Base-by-base conservation (phyloP, 92 coral and sea anemone genomes). In the Epizoanthus ramosus region DNA sequence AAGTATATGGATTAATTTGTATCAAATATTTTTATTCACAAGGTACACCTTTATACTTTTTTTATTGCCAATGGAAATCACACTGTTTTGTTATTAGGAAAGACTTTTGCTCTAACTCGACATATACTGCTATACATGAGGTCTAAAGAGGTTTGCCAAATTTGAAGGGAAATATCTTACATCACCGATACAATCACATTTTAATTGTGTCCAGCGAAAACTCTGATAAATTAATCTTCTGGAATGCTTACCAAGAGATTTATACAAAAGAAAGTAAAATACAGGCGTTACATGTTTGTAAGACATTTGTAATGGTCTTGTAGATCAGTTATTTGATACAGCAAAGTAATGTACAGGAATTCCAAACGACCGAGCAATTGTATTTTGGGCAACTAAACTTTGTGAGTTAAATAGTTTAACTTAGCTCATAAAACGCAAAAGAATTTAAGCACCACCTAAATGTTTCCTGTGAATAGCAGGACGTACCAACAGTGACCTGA, bases 1-100 rank as follows among this genome's bases (percentile, higher is more conserved):
- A 64, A 28, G 33, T 19, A 23, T 64, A 19, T 24, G 43, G 2
- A 64, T 12, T 64, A 64, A 13, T 1, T 64, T 64, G 25, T 24
- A 19, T 64, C 70, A 24, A 64, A 64, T 35, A 63, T n/a, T n/a
- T n/a, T n/a, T n/a, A 63, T 63, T 63, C 60, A 63, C 68, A 63
- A 63, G 33, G 68, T 4, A 24, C 13, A 64, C 70, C 14, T 64
- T 64, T 64, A 5, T 64, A 64, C 7, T 64, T 64, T 64, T 64
- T 24, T 6, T 64, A 64, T 4, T 24, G 70, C 41, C 70, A 64
- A 19, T 64, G 14, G 70, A 24, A 64, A 64, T 64, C 41, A 64
- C 9, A 64, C 10, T 64, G 1, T 43, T 22, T 43, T 64, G 35
- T 64, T 64, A 0, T 64, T 64, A 28, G 21, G 35, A 28, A 64